Evolutionary conservation across 2,797 vertebrate genomes (phyloP).

Genomic region (Phaenicophaeus curvirostris): DNA sequence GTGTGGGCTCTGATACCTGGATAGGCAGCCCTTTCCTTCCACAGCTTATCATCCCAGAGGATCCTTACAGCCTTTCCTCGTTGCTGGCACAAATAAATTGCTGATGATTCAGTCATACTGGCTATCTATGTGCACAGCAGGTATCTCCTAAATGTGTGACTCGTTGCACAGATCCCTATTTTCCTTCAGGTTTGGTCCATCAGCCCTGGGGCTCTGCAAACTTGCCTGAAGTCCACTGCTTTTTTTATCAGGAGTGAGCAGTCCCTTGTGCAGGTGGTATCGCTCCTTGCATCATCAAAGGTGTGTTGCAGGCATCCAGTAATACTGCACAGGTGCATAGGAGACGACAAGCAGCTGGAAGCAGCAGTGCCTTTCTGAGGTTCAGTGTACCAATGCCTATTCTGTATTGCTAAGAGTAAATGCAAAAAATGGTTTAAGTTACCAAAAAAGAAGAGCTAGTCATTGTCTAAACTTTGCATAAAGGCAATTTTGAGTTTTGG

Average conservation of each 20-base stretch:
- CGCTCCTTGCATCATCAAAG: neutral
- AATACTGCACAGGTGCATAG: accelerated
- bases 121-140: neutral
- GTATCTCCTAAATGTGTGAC: neutral
- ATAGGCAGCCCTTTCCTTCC: neutral
- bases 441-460: neutral
- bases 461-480: neutral
- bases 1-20: neutral
- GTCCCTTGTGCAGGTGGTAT: neutral
- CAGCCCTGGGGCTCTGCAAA: neutral
- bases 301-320: neutral
- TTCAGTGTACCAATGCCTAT: neutral
- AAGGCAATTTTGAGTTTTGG: neutral
- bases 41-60: neutral
- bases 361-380: neutral
- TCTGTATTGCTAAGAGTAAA: neutral
- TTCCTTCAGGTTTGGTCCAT: neutral
- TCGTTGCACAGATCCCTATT: neutral
- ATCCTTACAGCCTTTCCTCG: neutral
- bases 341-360: accelerated
- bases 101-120: neutral
- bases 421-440: neutral
- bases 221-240: neutral
- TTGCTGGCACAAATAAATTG: neutral
- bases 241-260: neutral